Percentiles rank a stretch among this genome's conserved stretches.
Evolutionary conservation across 2,888 invertebrate genomes (phyloP).

Genomic region (Caenorhabditis angaria): DNA sequence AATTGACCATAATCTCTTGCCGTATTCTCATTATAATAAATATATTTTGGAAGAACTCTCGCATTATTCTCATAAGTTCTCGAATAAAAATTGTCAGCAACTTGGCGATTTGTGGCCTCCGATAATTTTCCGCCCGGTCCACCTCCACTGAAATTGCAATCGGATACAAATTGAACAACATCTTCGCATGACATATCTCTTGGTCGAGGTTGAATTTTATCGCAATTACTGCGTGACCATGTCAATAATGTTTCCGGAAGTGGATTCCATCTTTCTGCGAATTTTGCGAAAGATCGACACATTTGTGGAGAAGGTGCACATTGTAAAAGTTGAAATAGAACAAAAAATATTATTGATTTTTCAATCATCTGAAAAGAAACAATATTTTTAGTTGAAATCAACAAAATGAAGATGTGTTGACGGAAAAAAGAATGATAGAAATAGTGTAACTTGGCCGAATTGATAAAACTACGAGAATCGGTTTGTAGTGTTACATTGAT

Average conservation of each 20-base stretch:
- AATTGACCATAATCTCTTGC: conserved; percentile 53
- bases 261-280: conserved; percentile 62
- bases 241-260: conserved; percentile 58
- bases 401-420: not conserved
- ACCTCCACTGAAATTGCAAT: conserved; percentile 58
- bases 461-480: not conserved
- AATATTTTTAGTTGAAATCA: not conserved
- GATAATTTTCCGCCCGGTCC: conserved; percentile 39
- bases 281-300: conserved; percentile 60
- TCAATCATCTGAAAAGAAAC: not conserved
- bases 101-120: conserved; percentile 32
- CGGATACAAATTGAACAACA: conserved; percentile 61
- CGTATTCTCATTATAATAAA: conserved; percentile 55
- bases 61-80: conserved; percentile 56
- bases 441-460: not conserved
- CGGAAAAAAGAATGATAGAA: not conserved
- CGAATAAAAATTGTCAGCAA: conserved; percentile 45
- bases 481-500: not conserved
- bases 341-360: not conserved
- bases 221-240: conserved; percentile 61
- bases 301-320: conserved; percentile 40
- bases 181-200: conserved; percentile 63
- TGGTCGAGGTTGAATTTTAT: conserved; percentile 63
- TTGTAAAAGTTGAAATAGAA: not conserved
- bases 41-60: conserved; percentile 54